A percentile compares a stretch with the other conserved stretches of the same genome.
phyloP scores from a whole-genome alignment of 2,113 vertebrate species.

The Bos taurus region DNA sequence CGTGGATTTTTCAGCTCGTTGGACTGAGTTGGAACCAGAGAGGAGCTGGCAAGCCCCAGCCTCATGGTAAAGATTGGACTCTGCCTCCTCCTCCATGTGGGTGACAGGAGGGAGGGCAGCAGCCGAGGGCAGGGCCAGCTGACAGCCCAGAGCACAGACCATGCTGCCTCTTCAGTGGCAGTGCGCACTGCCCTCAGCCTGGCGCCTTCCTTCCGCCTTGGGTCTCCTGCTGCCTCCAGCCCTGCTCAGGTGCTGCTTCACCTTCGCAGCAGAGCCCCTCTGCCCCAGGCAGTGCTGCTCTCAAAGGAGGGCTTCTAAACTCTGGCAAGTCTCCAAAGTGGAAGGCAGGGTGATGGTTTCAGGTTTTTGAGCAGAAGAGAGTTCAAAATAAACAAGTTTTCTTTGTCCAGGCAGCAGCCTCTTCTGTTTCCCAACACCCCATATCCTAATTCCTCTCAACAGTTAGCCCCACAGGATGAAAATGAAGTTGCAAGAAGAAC shows the following conservation, averaged over 20 bases:
- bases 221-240: neutral
- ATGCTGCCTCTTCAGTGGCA: fast-evolving
- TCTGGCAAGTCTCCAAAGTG: neutral
- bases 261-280: neutral
- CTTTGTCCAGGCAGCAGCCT: neutral
- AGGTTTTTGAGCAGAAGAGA: neutral
- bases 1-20: neutral
- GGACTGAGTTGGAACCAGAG: neutral
- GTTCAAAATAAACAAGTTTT: neutral
- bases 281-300: neutral
- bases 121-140: fast-evolving
- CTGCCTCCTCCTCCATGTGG: neutral
- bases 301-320: neutral
- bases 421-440: neutral
- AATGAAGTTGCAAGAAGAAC: neutral
- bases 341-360: neutral
- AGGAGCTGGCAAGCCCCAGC: neutral
- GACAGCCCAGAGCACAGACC: neutral
- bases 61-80: neutral
- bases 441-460: neutral
- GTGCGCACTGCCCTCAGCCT: fast-evolving
- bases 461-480: neutral
- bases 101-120: neutral
- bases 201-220: neutral
- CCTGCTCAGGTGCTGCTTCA: neutral